phyloP scores from a whole-genome alignment of 2,113 vertebrate genomes.

The Lutjanus erythropterus region DNA sequence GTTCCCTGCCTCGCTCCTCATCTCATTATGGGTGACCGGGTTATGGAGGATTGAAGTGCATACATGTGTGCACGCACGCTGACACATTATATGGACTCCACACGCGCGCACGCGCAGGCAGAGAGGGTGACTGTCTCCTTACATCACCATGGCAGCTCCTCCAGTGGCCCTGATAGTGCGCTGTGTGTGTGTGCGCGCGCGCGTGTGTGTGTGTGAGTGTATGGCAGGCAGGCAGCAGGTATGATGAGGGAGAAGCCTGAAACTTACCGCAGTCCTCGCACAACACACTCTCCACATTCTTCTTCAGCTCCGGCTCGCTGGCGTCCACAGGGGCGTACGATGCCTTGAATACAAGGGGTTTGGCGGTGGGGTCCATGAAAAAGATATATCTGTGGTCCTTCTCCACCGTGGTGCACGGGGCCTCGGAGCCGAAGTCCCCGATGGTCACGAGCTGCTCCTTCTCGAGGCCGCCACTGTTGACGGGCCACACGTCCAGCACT shows the following conservation, averaged over 20 bases:
- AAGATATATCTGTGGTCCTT: slow-evolving; percentile 97
- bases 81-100: slow-evolving; percentile 46
- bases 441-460: slow-evolving; percentile 97
- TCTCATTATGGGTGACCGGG: slow-evolving; percentile 72
- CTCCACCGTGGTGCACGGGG: slow-evolving; percentile 92
- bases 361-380: slow-evolving; percentile 96
- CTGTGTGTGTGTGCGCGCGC: slow-evolving; percentile 63
- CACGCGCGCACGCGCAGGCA: slow-evolving; percentile 68
- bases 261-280: slow-evolving; percentile 98
- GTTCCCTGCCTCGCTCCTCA: slow-evolving; percentile 31
- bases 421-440: slow-evolving; percentile 91
- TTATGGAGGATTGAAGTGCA: slow-evolving; percentile 57
- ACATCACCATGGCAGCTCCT: slow-evolving; percentile 72
- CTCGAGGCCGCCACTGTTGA: slow-evolving; percentile 94
- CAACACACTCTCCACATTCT: slow-evolving; percentile 94
- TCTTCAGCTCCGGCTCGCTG: slow-evolving; percentile 93
- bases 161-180: slow-evolving; percentile 68
- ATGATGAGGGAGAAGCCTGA: slow-evolving; percentile 68
- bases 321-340: slow-evolving; percentile 94
- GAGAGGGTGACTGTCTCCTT: slow-evolving; percentile 65
- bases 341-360: slow-evolving; percentile 93
- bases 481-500: slow-evolving; percentile 96
- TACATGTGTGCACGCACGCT: slow-evolving; percentile 29
- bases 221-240: slow-evolving; percentile 66
- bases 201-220: too few relatives aligned